Evolutionary conservation across 2,113 vertebrate genomes (phyloP), one percentile per base, ranked within the genome.

Genomic region (Phocoena sinus): DNA sequence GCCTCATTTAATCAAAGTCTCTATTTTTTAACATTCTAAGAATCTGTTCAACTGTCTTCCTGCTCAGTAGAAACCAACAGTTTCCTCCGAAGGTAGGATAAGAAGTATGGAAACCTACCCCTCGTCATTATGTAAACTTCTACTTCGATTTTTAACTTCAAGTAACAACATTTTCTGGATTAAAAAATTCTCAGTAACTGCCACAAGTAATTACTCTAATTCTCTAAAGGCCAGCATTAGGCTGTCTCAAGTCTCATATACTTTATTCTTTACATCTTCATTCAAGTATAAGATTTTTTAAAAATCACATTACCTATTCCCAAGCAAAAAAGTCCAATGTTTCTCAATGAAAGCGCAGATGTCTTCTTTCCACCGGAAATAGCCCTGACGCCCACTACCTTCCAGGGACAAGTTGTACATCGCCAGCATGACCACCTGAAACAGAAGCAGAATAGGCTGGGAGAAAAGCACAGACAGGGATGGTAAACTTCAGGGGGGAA

Each of bases 361-460:
- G 98, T 99, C 99, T 98, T 99, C 99, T 88, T 99, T 99, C 99
- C 99, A 99, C 58, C 99, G 99, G 98, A 99, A 99, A 98, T 99
- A 99, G 0, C 99, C 99, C 98, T 99, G 99, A 1, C 99, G 99
- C 14, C 99, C 99, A 0, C 99, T 99, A 89, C 99, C 99, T 98
- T 99, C 99, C 98, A 99, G 99, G 65, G 99, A 99, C 86, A 99
- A 98, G 97, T 99, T 99, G 98, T 99, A 99, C 99, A 99, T 99
- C 58, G 99, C 99, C 98, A 99, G 92, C 99, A 99, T 99, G 94
- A 99, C 99, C 97, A 99, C 99, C 99, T 99, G 98, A 38, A 98
- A 98, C 33, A 98, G 33, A 98, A 97, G 97, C 0, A 6, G 94
- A 58, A 96, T 68, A 9, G 15, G 58, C 5, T 67, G 26, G n/a